phyloP scores from a whole-genome alignment of 2,797 vertebrate species.

The Australoheros facetus region DNA sequence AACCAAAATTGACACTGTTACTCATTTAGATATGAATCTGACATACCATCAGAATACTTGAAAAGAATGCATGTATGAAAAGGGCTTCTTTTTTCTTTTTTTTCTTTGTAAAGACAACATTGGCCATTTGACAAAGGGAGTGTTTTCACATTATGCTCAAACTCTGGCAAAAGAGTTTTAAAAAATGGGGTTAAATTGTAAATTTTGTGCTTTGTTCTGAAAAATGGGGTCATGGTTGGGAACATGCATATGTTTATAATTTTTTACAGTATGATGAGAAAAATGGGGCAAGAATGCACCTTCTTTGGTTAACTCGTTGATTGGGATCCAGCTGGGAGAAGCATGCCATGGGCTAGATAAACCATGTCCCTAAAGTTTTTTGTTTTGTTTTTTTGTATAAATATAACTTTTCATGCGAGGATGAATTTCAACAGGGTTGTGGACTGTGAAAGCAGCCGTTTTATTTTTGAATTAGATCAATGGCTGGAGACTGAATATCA shows the following conservation, averaged over 20 bases:
- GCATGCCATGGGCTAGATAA: background rate
- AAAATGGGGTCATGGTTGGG: background rate
- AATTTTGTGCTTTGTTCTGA: constrained; percentile 25
- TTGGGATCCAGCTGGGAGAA: constrained; percentile 3
- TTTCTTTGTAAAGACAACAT: constrained; percentile 45
- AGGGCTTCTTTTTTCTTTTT: background rate
- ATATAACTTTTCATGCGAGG: constrained; percentile 8
- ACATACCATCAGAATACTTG: background rate
- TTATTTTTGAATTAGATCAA: constrained; percentile 26
- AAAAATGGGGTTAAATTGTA: constrained; percentile 7
- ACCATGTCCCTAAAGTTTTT: constrained; percentile 11
- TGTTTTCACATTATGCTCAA: constrained; percentile 31
- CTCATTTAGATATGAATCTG: background rate
- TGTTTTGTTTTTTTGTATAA: background rate
- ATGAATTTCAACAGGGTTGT: constrained; percentile 18
- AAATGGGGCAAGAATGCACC: background rate
- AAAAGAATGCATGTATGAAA: constrained; percentile 9
- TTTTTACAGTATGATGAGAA: constrained; percentile 33
- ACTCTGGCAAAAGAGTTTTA: constrained; percentile 14
- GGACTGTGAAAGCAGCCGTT: constrained; percentile 16
- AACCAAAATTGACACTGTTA: background rate
- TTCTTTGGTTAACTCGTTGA: constrained; percentile 23
- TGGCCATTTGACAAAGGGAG: constrained; percentile 20
- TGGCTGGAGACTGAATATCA: background rate
- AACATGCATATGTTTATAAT: constrained; percentile 22